Conservation (phyloP, 2,113 vertebrate genomes). For the Gasterosteus aculeatus region DNA sequence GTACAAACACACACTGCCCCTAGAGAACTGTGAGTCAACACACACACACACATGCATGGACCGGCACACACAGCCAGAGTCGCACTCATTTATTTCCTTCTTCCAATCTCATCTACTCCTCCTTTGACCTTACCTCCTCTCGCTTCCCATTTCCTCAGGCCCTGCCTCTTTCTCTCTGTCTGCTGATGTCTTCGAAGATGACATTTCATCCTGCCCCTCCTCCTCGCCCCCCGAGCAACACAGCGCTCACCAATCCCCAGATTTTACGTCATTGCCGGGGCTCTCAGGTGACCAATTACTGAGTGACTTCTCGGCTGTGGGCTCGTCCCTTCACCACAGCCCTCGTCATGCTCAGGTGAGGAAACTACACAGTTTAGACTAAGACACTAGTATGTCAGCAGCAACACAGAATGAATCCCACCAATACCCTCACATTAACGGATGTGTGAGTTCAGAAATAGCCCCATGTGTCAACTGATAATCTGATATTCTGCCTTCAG, state of each 20-base stretch:
- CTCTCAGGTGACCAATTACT: conserved; percentile 77
- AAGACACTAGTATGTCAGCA: not conserved
- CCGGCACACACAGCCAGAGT: conserved; percentile 20
- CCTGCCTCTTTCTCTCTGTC: conserved; percentile 69
- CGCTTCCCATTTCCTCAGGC: conserved; percentile 63
- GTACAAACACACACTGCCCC: conserved; percentile 70
- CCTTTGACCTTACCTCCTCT: conserved; percentile 50
- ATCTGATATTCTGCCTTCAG: conserved; percentile 62
- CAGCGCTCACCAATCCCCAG: conserved; percentile 69
- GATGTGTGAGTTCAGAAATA: conserved; percentile 35
- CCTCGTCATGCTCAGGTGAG: conserved; percentile 77
- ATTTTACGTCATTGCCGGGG: conserved; percentile 72
- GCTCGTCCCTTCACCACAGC: conserved; percentile 62
- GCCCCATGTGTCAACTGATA: conserved; percentile 30
- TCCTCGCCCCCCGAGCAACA: conserved; percentile 78
- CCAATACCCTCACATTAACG: conserved; percentile 14
- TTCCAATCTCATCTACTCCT: conserved; percentile 7
- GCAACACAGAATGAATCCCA: not conserved
- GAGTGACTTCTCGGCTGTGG: conserved; percentile 76
- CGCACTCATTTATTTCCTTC: not conserved
- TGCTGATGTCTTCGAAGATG: conserved; percentile 85
- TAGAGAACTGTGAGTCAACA: conserved; percentile 66
- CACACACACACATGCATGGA: conserved; percentile 54
- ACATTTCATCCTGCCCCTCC: conserved; percentile 80
- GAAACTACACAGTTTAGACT: not conserved